Conservation (phyloP, 2,888 invertebrate genomes). For the Mystacides longicornis region DNA sequence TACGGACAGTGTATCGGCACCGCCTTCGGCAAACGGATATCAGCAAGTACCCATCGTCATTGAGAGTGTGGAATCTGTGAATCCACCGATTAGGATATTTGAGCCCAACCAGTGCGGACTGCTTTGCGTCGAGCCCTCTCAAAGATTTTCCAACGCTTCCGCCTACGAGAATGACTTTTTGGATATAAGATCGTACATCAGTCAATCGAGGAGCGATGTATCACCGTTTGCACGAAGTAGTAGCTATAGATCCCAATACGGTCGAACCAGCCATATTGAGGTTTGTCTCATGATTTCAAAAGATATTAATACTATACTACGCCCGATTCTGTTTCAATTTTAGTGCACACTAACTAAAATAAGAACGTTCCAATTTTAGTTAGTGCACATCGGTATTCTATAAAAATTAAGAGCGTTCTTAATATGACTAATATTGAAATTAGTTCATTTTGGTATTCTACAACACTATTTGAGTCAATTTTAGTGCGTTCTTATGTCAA, state of each 20-base stretch:
- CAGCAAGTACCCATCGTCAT: conserved; percentile 61
- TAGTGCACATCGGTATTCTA: too few relatives aligned
- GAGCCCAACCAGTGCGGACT: conserved; percentile 34
- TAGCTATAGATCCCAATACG: conserved; percentile 63
- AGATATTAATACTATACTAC: background rate
- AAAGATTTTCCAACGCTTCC: conserved; percentile 32
- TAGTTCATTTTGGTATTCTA: too few relatives aligned
- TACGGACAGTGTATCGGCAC: conserved; percentile 28
- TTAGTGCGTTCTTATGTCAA: too few relatives aligned
- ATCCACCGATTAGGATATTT: conserved; percentile 31
- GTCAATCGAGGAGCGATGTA: conserved; percentile 66
- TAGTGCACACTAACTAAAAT: too few relatives aligned
- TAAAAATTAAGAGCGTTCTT: too few relatives aligned
- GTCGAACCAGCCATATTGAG: conserved; percentile 38
- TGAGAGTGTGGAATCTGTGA: conserved; percentile 46
- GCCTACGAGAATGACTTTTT: conserved; percentile 57
- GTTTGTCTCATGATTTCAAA: conserved; percentile 31
- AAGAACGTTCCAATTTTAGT: too few relatives aligned
- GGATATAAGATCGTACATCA: conserved; percentile 65
- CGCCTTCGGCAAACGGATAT: conserved; percentile 40
- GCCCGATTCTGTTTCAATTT: too few relatives aligned
- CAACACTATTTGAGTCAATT: too few relatives aligned
- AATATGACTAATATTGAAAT: too few relatives aligned
- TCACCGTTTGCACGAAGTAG: conserved; percentile 62
- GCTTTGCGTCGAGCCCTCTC: conserved; percentile 45